Evolutionary conservation across 1,140 invertebrate species (phyloP).

Genomic region (Colletes gigas): DNA sequence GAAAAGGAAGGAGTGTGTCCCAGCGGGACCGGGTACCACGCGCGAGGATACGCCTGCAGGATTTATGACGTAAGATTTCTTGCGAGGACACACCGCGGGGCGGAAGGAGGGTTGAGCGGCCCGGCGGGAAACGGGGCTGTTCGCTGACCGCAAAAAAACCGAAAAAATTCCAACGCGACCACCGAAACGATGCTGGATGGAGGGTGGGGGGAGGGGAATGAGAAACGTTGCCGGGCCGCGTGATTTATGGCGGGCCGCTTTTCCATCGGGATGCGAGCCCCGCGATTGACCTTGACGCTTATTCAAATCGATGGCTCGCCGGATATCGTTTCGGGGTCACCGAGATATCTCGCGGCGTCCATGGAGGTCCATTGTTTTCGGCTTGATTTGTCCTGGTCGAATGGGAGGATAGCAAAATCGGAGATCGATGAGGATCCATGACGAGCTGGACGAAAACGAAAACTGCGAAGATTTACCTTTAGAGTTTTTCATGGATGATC

Average conservation of each 20-base stretch:
- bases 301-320: slow-evolving; percentile 30
- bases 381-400: too few relatives aligned
- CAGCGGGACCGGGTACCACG: slow-evolving; percentile 61
- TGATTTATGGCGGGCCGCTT: slow-evolving; percentile 48
- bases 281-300: slow-evolving; percentile 31
- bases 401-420: too few relatives aligned
- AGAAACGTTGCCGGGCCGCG: slow-evolving; percentile 3
- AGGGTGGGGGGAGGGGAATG: too few relatives aligned
- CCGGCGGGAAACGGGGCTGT: background rate
- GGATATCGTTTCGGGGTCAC: background rate
- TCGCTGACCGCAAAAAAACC: slow-evolving; percentile 30
- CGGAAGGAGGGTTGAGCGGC: background rate
- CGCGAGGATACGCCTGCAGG: slow-evolving; percentile 60
- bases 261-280: background rate
- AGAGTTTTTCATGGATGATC: too few relatives aligned
- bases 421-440: too few relatives aligned
- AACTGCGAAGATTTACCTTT: background rate
- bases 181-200: slow-evolving; percentile 30
- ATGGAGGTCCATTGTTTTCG: background rate
- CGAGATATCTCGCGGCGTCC: background rate
- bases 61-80: slow-evolving; percentile 75
- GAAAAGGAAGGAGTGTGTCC: slow-evolving; percentile 64
- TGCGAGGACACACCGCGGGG: slow-evolving; percentile 26
- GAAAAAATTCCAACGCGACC: slow-evolving; percentile 27
- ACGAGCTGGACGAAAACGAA: too few relatives aligned